Evolutionary conservation across 2,113 vertebrate genomes (phyloP).

Genomic region (Oryzias javanicus): DNA sequence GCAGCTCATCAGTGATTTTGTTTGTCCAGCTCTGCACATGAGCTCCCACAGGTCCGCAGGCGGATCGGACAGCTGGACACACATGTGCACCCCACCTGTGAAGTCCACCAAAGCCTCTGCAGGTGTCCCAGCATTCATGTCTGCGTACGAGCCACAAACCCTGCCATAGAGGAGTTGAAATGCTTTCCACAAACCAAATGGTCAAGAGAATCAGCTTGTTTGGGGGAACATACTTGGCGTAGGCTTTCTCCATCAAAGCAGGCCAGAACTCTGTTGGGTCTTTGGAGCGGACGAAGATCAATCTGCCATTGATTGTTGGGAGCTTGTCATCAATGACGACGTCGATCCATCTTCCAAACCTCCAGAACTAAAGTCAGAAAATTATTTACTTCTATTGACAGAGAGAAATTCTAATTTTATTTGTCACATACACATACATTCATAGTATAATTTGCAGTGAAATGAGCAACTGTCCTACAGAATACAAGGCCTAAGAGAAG

Average conservation of each 20-base stretch:
- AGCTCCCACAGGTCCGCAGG: constrained; percentile 77
- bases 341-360: constrained; percentile 77
- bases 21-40: constrained; percentile 72
- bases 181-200: neutral
- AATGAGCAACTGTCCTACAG: too few species aligned
- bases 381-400: neutral
- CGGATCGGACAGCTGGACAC: constrained; percentile 66
- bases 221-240: constrained; percentile 72
- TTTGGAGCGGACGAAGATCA: constrained; percentile 69
- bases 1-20: constrained; percentile 82
- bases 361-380: constrained; percentile 71
- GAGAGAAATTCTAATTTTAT: too few species aligned
- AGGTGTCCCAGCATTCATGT: constrained; percentile 81
- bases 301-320: constrained; percentile 64
- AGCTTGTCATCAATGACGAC: constrained; percentile 79
- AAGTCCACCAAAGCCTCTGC: constrained; percentile 87
- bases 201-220: neutral
- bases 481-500: too few species aligned
- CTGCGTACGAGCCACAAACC: constrained; percentile 86
- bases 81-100: constrained; percentile 83
- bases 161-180: constrained; percentile 58
- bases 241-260: constrained; percentile 76
- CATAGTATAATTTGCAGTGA: too few species aligned
- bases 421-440: too few species aligned
- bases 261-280: constrained; percentile 73